Evolutionary conservation across 2,888 invertebrate species (phyloP), one percentile per base, ranked within the genome.

Genomic region (Autographa gamma): DNA sequence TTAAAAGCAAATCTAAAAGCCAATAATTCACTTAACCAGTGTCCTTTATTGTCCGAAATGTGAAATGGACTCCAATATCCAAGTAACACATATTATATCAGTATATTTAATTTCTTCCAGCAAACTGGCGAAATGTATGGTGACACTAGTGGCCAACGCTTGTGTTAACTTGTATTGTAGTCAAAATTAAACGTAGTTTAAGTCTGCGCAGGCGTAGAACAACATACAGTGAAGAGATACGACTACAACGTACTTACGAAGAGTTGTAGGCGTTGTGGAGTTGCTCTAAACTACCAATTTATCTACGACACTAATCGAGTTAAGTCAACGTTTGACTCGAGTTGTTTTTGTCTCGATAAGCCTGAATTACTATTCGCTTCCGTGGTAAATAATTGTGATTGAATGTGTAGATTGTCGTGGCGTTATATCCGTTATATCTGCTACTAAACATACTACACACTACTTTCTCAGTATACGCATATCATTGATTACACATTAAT

Each of bases 101-200:
- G 63, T 74, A 66, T 77, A 74, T 78, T 78, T 77, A 74, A 74
- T 78, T 71, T 74, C 78, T 74, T 66, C 60, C 43, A 25, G 58
- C 59, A 34, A 77, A 41, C 54, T 66, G n/a, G 61, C 56, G 41
- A 59, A 74, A 78, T 58, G 74, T 71, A 77, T 66, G 68, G 63
- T 66, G 54, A 34, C 66, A 71, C 58, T 62, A 78, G 78, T 77
- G 70, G 14, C 60, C 66, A 18, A 74, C 74, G 74, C 74, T 69
- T 71, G 78, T 66, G 74, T 67, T 41, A 63, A 74, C 78, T 71
- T 62, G 66, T 78, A 64, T 68, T 77, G 68, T 71, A 66, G 74
- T 71, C 63, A 34, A 78, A 74, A 78, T 78, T 77, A 77, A 78
- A 77, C 25, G 63, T 32, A 69, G 74, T 78, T 77, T 77, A 78